Conservation (phyloP, 2,113 vertebrate species). For the Eidolon helvum region DNA sequence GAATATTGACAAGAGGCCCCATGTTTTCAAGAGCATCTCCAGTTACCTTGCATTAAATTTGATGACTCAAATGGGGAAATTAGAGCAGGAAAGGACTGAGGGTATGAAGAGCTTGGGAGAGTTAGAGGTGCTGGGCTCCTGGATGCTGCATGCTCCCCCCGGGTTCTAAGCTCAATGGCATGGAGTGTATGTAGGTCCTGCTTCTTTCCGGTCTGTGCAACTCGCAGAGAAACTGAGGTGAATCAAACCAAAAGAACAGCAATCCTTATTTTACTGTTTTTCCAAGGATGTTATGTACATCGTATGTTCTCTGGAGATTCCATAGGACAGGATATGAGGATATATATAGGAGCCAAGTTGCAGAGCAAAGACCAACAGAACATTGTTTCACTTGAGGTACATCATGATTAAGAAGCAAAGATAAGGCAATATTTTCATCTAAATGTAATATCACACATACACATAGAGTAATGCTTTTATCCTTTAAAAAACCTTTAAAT, state of each 20-base stretch:
- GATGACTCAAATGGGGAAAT: background rate
- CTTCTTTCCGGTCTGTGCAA: background rate
- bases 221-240: background rate
- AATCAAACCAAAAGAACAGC: background rate
- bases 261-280: background rate
- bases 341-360: background rate
- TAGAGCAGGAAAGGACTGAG: background rate
- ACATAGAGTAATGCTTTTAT: background rate
- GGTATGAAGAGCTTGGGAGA: background rate
- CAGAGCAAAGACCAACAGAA: background rate
- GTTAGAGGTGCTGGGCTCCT: rapidly evolving
- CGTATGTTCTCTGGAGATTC: background rate
- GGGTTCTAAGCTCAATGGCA: background rate
- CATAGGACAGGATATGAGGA: background rate
- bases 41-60: background rate
- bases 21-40: background rate
- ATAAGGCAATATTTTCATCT: background rate
- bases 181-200: rapidly evolving
- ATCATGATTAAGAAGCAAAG: background rate
- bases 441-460: background rate
- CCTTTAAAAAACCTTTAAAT: background rate
- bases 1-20: background rate
- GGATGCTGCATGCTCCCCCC: rapidly evolving
- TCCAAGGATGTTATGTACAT: background rate
- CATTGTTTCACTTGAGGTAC: background rate